Evolutionary conservation across 2,113 vertebrate genomes (phyloP).

Genomic region (Rhinoderma darwinii): DNA sequence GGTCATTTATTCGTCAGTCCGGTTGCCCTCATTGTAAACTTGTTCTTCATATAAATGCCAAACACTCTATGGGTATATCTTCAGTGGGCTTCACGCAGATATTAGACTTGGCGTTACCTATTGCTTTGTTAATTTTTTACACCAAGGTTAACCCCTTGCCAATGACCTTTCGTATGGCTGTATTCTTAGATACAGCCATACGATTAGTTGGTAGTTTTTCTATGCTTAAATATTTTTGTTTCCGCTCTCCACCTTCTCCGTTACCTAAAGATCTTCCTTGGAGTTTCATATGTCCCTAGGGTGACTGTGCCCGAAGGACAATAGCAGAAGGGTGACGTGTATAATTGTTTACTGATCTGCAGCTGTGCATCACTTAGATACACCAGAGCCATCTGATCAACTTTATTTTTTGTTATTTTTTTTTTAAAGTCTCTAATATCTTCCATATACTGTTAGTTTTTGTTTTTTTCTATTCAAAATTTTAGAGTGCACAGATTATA

Average conservation of each 20-base stretch:
- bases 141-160: no score
- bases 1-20: no score
- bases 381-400: not conserved
- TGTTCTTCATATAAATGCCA: no score
- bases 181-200: no score
- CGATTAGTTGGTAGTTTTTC: not conserved
- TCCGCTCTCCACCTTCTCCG: not conserved
- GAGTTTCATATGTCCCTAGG: slow-evolving; percentile 40
- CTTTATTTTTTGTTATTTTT: no score
- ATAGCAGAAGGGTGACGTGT: slow-evolving; percentile 21
- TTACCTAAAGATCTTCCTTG: slow-evolving; percentile 37
- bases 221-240: not conserved
- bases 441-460: not conserved
- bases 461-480: not conserved
- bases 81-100: no score
- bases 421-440: not conserved
- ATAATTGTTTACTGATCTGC: slow-evolving; percentile 52
- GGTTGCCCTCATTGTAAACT: no score
- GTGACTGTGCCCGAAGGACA: slow-evolving; percentile 10
- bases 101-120: no score
- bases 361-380: slow-evolving; percentile 42
- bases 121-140: no score
- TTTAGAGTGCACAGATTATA: no score
- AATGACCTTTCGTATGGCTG: no score
- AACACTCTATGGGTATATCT: no score